Percentiles rank a stretch among this genome's conserved stretches.
Conservation (phyloP, 1,140 invertebrate genomes). For the Zaprionus ghesquierei region DNA sequence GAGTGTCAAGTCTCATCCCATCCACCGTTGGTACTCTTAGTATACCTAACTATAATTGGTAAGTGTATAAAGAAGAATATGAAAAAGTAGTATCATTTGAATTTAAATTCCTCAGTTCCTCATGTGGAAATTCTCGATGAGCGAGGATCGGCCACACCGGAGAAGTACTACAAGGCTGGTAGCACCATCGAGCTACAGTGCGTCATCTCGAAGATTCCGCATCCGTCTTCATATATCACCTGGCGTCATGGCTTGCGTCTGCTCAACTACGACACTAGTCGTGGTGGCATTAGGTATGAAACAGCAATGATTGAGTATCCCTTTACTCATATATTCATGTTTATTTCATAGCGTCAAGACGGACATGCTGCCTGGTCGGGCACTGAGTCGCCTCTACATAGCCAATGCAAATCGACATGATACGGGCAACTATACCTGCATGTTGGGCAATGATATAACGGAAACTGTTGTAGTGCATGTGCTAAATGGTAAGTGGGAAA, state of each 20-base stretch:
- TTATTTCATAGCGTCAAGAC: slow-evolving; percentile 89
- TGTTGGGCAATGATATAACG: slow-evolving; percentile 89
- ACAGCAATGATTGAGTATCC: neutral
- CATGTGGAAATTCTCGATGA: slow-evolving; percentile 93
- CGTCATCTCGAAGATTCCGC: slow-evolving; percentile 90
- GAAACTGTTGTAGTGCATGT: slow-evolving; percentile 91
- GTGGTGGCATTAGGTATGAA: slow-evolving; percentile 91
- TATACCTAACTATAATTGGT: slow-evolving; percentile 90
- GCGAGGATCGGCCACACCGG: slow-evolving; percentile 88
- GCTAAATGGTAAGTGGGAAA: slow-evolving; percentile 87
- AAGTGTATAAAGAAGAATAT: slow-evolving; percentile 64
- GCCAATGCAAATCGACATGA: slow-evolving; percentile 91
- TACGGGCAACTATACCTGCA: slow-evolving; percentile 93
- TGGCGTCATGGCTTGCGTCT: slow-evolving; percentile 91
- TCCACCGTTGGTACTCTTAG: slow-evolving; percentile 88
- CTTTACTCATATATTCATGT: neutral
- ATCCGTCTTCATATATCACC: slow-evolving; percentile 90
- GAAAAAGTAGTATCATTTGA: neutral
- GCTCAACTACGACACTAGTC: slow-evolving; percentile 92
- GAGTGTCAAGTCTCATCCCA: slow-evolving; percentile 92
- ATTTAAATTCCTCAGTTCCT: slow-evolving; percentile 86
- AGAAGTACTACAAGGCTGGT: slow-evolving; percentile 94
- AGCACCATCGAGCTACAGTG: slow-evolving; percentile 93
- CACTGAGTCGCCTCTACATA: slow-evolving; percentile 91
- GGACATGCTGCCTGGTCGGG: slow-evolving; percentile 89